These are phyloP conservation scores for Mirounga angustirostris DNA, from an alignment of 2,113 vertebrate genomes.

Conservation along the genomic window DNA sequence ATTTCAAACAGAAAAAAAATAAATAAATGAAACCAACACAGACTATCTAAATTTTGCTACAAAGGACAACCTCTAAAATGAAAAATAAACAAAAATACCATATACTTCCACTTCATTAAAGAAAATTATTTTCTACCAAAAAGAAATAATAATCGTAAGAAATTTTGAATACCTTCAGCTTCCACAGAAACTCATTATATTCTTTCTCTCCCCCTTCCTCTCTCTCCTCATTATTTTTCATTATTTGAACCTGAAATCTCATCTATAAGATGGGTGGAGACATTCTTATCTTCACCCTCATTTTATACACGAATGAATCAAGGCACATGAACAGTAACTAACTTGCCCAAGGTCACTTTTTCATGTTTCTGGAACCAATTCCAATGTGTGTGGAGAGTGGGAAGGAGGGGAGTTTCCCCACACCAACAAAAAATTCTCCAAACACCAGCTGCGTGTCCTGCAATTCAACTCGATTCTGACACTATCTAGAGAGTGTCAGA, in stretches of 20 bases:
- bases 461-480: background rate
- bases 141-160: background rate
- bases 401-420: background rate
- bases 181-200: background rate
- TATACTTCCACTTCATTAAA: background rate
- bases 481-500: background rate
- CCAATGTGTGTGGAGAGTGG: background rate
- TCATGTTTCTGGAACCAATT: background rate
- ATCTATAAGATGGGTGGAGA: background rate
- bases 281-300: background rate
- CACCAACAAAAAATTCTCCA: background rate
- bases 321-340: background rate
- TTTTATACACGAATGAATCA: background rate
- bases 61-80: background rate
- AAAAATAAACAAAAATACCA: constrained; percentile 6
- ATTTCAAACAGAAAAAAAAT: constrained; percentile 8
- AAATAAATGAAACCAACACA: background rate
- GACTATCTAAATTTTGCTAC: background rate
- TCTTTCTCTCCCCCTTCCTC: background rate
- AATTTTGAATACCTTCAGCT: background rate
- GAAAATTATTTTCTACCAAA: constrained; percentile 6
- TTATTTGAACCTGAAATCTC: background rate
- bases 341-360: background rate
- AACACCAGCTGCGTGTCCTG: background rate
- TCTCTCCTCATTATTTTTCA: background rate